These are phyloP conservation scores for Andrena camellia DNA, from an alignment of 2,888 invertebrate genomes.

Conservation along the genomic window DNA sequence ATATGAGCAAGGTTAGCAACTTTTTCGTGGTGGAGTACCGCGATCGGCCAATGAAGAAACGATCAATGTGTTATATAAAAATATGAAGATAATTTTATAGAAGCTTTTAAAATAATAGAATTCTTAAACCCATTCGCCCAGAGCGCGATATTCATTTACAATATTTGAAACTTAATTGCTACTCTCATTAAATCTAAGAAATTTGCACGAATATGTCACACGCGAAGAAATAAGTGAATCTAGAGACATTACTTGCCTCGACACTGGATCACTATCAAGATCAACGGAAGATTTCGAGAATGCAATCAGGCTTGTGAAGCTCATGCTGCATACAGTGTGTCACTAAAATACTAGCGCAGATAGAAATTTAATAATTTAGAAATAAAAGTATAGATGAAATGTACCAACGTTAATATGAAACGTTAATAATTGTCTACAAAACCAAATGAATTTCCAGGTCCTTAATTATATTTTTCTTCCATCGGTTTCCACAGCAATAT, in stretches of 20 bases:
- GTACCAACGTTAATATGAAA: no score
- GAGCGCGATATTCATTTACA: no score
- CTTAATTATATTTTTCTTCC: no score
- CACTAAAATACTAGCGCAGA: background rate
- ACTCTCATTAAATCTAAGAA: background rate
- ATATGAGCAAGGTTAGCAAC: no score
- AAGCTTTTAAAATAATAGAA: background rate
- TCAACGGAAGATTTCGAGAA: conserved; percentile 24
- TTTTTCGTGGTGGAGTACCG: background rate
- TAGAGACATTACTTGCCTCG: background rate
- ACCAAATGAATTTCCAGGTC: no score
- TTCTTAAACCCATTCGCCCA: background rate
- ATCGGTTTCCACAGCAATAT: no score
- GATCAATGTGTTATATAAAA: background rate
- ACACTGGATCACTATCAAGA: background rate
- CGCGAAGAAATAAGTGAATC: background rate
- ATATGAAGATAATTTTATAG: background rate
- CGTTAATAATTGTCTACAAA: no score
- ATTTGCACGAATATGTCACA: background rate
- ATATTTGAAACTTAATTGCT: no score
- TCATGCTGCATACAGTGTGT: background rate
- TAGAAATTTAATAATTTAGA: background rate
- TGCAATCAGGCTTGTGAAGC: conserved; percentile 5
- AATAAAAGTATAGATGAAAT: no score
- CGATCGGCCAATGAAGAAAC: conserved; percentile 14